phyloP scores from a whole-genome alignment of 2,113 vertebrate genomes.

The Leptocoma aspasia region DNA sequence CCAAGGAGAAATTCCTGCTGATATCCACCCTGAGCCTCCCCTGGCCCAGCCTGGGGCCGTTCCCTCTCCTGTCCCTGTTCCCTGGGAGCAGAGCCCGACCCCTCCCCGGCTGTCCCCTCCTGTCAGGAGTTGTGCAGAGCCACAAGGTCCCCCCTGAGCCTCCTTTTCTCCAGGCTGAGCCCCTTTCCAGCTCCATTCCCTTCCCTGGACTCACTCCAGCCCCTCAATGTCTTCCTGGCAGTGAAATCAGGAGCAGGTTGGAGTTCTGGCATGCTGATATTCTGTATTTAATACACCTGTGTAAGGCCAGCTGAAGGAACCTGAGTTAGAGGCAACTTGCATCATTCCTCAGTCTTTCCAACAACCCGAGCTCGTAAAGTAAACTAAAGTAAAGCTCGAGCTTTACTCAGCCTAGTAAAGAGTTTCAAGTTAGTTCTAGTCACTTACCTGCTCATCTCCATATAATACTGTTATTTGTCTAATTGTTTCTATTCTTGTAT shows the following conservation, averaged over 20 bases:
- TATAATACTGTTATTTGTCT: conserved; percentile 48
- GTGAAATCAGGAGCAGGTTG: background rate
- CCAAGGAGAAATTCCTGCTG: background rate
- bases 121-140: background rate
- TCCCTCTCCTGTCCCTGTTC: background rate
- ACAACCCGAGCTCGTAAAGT: no score
- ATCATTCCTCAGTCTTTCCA: background rate
- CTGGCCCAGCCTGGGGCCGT: accelerated
- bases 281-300: background rate
- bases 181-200: background rate
- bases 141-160: background rate
- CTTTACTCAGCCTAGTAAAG: background rate
- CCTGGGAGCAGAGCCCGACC: background rate
- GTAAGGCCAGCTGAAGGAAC: background rate
- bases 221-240: background rate
- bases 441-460: conserved; percentile 26
- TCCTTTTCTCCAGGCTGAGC: background rate
- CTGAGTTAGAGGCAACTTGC: background rate
- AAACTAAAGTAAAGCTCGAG: no score
- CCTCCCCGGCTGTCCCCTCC: background rate
- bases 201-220: accelerated
- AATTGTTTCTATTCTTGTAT: conserved; percentile 55
- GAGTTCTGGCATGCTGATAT: background rate
- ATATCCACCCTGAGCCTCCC: accelerated
- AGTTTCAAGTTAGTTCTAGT: background rate